Base-by-base conservation (phyloP, 2,797 vertebrate genomes). In the Chaetophractus vellerosus region DNA sequence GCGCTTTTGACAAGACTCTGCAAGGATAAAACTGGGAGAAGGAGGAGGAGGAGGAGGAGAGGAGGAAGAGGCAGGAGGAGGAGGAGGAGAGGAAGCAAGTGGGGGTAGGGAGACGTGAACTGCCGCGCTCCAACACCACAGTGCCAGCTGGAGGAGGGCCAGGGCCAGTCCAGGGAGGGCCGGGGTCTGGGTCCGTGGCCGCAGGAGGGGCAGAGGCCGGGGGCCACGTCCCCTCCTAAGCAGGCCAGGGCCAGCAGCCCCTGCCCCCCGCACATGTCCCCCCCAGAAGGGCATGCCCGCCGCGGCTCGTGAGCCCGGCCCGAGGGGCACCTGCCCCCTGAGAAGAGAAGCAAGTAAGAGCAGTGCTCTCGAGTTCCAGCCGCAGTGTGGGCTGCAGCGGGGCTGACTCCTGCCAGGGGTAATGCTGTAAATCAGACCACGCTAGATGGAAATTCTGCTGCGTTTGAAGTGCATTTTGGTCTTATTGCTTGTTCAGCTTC, bases 401-500 rank as follows among this genome's bases (percentile, higher is more conserved):
- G 86, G 50, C 81, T 2, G 72, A 28, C 96, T 74, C 36, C 69
- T 97, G 97, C 97, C 97, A 98, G 97, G 97, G 9, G 72, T 97
- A 97, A 98, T 97, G 97, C 96, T 9, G 6, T 98, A 97, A 96
- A 97, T 98, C 97, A 94, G 97, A 71, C 92, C 57, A 4, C 92
- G 81, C 80, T 90, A 78, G 74, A 48, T 88, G 94, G 97, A 97
- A 96, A 97, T 88, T 93, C 97, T 90, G 72, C 97, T 96, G 90
- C 88, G 72, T 98, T 93, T 96, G 96, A 97, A 98, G 97, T 97
- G 97, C 98, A 98, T 98, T 98, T 98, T 98, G 97, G 88, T 95
- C 97, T 97, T 98, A 97, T 95, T 98, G 98, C 97, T 98, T 97
- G 97, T 97, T 98, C 98, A 98, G 98, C 98, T 98, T 93, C 98